phyloP scores from a whole-genome alignment of 2,797 vertebrate genomes.

The Psittacula derbiana region DNA sequence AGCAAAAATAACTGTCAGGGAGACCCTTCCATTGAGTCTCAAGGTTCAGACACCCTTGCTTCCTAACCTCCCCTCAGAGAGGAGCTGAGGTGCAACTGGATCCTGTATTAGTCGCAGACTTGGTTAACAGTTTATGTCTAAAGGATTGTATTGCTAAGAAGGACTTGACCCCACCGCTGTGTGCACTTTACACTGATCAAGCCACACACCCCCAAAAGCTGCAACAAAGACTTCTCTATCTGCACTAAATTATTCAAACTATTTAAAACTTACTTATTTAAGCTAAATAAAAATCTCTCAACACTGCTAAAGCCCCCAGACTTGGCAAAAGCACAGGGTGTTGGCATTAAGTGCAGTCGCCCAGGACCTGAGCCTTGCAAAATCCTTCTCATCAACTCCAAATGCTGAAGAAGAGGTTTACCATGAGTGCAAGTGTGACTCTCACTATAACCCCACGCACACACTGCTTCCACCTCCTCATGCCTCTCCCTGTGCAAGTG shows the following conservation, averaged over 20 bases:
- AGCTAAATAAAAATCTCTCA: background rate
- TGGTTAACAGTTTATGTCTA: background rate
- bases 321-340: accelerated
- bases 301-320: background rate
- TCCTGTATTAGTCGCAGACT: background rate
- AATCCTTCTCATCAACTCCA: background rate
- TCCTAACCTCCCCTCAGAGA: background rate
- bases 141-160: background rate
- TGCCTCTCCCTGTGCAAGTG: accelerated
- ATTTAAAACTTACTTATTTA: background rate
- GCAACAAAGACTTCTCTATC: background rate
- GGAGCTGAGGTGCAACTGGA: background rate
- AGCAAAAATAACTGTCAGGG: background rate
- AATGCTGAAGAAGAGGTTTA: background rate
- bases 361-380: background rate
- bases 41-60: background rate
- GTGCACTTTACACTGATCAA: background rate
- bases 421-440: background rate
- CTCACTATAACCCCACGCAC: accelerated
- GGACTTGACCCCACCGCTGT: background rate
- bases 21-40: background rate
- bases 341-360: background rate
- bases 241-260: background rate
- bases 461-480: accelerated
- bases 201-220: background rate